Conservation (phyloP, 2,888 invertebrate species). For the Patella ulyssiponensis region DNA sequence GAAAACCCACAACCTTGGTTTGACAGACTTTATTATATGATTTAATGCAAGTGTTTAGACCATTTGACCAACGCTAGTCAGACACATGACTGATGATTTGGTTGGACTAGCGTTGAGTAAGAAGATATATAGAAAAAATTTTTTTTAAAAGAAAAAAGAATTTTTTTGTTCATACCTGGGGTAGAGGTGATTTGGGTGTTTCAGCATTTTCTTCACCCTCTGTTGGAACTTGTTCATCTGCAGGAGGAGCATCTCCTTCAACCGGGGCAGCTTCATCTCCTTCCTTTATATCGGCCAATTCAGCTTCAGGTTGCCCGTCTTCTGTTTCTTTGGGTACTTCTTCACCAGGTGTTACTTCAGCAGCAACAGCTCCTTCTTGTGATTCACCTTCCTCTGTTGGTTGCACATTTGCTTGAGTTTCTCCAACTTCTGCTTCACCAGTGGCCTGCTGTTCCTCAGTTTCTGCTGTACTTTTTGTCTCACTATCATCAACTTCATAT, state of each 20-base stretch:
- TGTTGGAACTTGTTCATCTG: conserved; percentile 25
- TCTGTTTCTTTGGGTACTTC: conserved; percentile 27
- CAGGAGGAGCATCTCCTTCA: conserved; percentile 34
- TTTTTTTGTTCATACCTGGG: conserved; percentile 24
- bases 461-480: conserved; percentile 1
- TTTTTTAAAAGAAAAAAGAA: too few relatives aligned
- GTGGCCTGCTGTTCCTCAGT: not conserved
- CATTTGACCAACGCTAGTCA: too few relatives aligned
- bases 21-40: too few relatives aligned
- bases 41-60: too few relatives aligned
- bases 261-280: conserved; percentile 26
- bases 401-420: conserved; percentile 26
- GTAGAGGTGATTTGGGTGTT: conserved; percentile 30
- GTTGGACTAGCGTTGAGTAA: too few relatives aligned
- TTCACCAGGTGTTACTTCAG: conserved; percentile 30
- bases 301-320: conserved; percentile 27
- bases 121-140: too few relatives aligned
- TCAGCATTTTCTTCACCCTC: conserved; percentile 33
- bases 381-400: conserved; percentile 29
- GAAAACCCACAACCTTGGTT: too few relatives aligned
- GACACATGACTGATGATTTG: too few relatives aligned
- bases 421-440: conserved; percentile 26
- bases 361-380: conserved; percentile 30
- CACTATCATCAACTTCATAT: not conserved
- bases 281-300: conserved; percentile 28